Percentiles rank a stretch among this genome's conserved stretches.
phyloP scores from a whole-genome alignment of 2,888 invertebrate species.

The Ryuthela nishihirai region DNA sequence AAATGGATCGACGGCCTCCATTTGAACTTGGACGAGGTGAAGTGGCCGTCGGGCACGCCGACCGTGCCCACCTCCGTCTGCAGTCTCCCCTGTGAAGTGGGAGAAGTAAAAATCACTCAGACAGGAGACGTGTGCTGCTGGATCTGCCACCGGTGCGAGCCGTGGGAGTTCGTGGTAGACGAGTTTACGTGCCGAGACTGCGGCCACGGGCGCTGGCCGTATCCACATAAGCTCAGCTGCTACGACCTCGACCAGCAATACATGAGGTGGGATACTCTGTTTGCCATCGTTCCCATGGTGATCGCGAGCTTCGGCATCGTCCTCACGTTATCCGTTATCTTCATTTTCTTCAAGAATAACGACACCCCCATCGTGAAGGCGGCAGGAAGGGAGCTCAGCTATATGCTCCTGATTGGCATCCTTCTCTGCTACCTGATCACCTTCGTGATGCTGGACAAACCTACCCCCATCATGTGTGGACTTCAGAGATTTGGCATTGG shows the following conservation, averaged over 20 bases:
- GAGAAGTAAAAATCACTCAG: constrained; percentile 63
- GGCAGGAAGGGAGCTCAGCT: constrained; percentile 62
- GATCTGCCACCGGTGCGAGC: constrained; percentile 69
- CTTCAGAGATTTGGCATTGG: constrained; percentile 63
- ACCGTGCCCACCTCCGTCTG: constrained; percentile 64
- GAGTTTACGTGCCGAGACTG: constrained; percentile 64
- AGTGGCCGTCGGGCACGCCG: constrained; percentile 49
- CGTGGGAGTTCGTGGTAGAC: constrained; percentile 63
- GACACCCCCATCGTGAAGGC: constrained; percentile 64
- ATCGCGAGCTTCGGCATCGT: constrained; percentile 62
- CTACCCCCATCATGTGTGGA: constrained; percentile 59
- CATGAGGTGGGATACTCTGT: constrained; percentile 63
- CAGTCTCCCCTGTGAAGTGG: constrained; percentile 63
- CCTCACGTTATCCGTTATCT: constrained; percentile 60
- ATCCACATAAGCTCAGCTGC: constrained; percentile 60
- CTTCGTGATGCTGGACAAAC: constrained; percentile 60
- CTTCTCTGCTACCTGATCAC: constrained; percentile 62
- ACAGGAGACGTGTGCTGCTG: constrained; percentile 67
- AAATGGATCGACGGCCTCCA: constrained; percentile 43
- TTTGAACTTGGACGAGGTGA: constrained; percentile 44
- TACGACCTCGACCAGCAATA: constrained; percentile 61
- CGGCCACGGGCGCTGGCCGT: constrained; percentile 63
- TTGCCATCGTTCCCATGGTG: constrained; percentile 62
- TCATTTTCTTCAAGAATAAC: constrained; percentile 61
- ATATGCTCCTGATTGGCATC: constrained; percentile 62